These are phyloP conservation scores for Xyrauchen texanus DNA, from an alignment of 2,113 vertebrate genomes.

Conservation along the genomic window DNA sequence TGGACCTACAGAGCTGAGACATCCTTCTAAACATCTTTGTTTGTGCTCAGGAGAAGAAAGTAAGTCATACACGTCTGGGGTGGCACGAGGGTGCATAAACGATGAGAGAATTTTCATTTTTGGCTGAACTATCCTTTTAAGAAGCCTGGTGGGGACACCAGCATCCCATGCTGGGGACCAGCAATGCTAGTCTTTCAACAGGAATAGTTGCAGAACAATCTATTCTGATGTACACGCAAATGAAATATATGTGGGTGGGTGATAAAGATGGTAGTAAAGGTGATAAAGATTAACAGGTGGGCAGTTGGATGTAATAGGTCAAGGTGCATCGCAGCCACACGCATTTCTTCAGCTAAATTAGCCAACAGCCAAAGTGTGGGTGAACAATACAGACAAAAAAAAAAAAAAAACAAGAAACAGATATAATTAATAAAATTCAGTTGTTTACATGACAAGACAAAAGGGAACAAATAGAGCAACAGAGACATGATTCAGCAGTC, in stretches of 20 bases:
- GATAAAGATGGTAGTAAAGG: slow-evolving; percentile 31
- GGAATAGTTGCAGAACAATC: too few relatives aligned
- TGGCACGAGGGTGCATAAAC: too few relatives aligned
- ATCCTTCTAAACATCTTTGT: too few relatives aligned
- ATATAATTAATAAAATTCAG: neutral
- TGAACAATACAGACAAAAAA: neutral
- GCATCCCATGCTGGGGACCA: too few relatives aligned
- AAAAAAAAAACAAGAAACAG: neutral
- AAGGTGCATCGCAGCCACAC: slow-evolving; percentile 29
- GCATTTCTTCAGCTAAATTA: slow-evolving; percentile 11
- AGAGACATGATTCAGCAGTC: neutral
- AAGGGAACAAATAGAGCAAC: neutral
- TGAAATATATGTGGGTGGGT: slow-evolving; percentile 21
- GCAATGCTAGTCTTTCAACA: too few relatives aligned
- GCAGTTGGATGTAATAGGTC: slow-evolving; percentile 27
- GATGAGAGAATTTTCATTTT: too few relatives aligned
- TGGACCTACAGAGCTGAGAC: too few relatives aligned
- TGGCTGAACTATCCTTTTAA: too few relatives aligned
- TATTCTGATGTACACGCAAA: too few relatives aligned
- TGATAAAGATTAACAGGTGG: slow-evolving; percentile 20
- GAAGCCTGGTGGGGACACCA: too few relatives aligned
- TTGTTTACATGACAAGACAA: neutral
- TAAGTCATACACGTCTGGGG: too few relatives aligned
- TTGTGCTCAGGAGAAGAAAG: too few relatives aligned
- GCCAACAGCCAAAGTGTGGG: neutral